Evolutionary conservation across 2,113 vertebrate genomes (phyloP).

Genomic region (Mesoclemmys tuberculata): DNA sequence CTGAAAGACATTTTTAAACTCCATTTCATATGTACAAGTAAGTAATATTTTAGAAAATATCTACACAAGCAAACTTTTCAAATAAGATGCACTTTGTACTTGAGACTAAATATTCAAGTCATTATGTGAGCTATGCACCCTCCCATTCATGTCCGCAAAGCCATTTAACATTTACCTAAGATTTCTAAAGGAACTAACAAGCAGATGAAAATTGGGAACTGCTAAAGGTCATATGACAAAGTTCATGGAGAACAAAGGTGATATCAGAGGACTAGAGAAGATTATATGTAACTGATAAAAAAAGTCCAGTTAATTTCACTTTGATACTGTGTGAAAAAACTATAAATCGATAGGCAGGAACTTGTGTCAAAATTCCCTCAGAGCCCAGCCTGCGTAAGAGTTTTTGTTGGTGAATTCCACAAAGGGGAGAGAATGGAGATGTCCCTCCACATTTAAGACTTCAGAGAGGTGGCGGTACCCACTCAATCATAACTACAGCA

Average conservation of each 20-base stretch:
- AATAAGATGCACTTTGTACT: background rate
- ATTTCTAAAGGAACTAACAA: background rate
- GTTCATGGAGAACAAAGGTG: background rate
- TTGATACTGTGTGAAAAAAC: background rate
- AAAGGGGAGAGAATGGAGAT: background rate
- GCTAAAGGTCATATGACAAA: background rate
- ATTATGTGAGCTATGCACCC: background rate
- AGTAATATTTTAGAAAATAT: background rate
- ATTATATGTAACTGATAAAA: background rate
- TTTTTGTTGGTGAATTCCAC: background rate
- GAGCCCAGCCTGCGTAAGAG: accelerated
- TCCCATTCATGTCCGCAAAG: background rate
- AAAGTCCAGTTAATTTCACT: background rate
- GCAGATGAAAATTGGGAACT: background rate
- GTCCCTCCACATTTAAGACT: background rate
- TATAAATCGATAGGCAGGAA: background rate
- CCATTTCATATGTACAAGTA: slow-evolving; percentile 16
- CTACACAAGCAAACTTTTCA: background rate
- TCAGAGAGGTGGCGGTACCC: background rate
- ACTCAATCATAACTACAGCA: background rate
- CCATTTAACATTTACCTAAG: background rate
- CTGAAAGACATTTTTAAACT: slow-evolving; percentile 81
- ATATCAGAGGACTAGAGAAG: background rate
- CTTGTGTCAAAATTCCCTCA: background rate
- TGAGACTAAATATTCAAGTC: background rate